These are phyloP conservation scores for Agapornis canus DNA, from an alignment of 2,797 vertebrate genomes.

Conservation along the genomic window DNA sequence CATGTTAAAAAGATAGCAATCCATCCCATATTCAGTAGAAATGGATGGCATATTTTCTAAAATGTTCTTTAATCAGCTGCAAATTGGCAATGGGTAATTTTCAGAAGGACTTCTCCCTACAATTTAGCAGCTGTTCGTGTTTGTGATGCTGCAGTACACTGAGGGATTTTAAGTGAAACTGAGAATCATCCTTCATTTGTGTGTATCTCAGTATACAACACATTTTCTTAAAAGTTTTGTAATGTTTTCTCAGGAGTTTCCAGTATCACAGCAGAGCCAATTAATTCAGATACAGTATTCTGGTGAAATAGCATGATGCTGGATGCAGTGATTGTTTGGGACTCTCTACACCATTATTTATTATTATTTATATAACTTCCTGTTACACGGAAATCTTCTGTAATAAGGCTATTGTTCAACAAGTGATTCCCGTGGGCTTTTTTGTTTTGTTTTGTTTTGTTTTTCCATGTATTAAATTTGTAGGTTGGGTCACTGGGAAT, in stretches of 20 bases:
- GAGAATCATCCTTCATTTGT: neutral
- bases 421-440: neutral
- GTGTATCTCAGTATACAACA: neutral
- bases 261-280: neutral
- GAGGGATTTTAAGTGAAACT: neutral
- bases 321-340: neutral
- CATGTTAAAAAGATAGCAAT: neutral
- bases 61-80: neutral
- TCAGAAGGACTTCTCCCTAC: neutral
- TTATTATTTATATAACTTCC: neutral
- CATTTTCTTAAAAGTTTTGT: neutral
- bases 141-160: neutral
- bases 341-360: neutral
- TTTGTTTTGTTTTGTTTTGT: neutral
- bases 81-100: neutral
- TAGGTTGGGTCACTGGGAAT: conserved; percentile 81
- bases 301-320: neutral
- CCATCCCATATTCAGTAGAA: neutral
- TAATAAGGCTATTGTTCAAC: neutral
- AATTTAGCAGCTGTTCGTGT: neutral
- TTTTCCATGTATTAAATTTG: neutral
- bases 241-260: neutral
- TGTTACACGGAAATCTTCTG: neutral
- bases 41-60: neutral
- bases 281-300: neutral